Conservation (phyloP, 2,888 invertebrate species). For the Scaptomyza flava region DNA sequence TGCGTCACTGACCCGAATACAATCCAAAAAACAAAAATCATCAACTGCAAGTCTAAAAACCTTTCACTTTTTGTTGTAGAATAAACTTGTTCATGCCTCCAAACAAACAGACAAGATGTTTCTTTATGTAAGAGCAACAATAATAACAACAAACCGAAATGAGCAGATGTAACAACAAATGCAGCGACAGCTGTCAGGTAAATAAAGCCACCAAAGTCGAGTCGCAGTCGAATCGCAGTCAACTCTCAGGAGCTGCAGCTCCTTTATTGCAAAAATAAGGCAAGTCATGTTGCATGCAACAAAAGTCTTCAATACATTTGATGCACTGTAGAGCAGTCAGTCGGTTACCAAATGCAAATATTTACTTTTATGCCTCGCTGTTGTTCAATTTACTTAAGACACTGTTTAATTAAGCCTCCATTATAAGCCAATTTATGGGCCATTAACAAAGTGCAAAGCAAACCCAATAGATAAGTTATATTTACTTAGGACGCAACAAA, state of each 20-base stretch:
- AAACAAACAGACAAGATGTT: constrained; percentile 64
- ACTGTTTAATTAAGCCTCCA: constrained; percentile 43
- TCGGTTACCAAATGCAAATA: constrained; percentile 2
- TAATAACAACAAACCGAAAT: constrained; percentile 13
- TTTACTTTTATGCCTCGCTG: constrained; percentile 9
- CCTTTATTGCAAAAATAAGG: constrained; percentile 16
- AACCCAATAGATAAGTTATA: constrained; percentile 30
- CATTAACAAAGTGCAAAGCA: neutral
- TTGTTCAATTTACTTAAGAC: constrained; percentile 18
- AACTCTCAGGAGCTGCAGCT: constrained; percentile 31
- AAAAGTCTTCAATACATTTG: constrained; percentile 8
- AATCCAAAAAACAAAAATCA: constrained; percentile 14
- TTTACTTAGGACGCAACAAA: constrained; percentile 36
- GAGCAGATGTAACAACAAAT: constrained; percentile 64
- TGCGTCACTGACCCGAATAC: constrained; percentile 77
- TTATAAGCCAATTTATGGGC: constrained; percentile 62
- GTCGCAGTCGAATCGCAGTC: too few species aligned
- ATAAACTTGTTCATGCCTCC: constrained; percentile 69
- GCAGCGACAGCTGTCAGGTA: constrained; percentile 44
- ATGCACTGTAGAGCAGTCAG: constrained; percentile 10
- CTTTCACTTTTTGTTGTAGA: constrained; percentile 75
- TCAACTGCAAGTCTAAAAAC: constrained; percentile 47
- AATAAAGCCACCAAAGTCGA: constrained; percentile 32
- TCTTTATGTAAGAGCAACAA: constrained; percentile 58
- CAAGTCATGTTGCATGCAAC: constrained; percentile 45